Evolutionary conservation across 2,797 vertebrate genomes (phyloP).

Genomic region (Protonibea diacanthus): DNA sequence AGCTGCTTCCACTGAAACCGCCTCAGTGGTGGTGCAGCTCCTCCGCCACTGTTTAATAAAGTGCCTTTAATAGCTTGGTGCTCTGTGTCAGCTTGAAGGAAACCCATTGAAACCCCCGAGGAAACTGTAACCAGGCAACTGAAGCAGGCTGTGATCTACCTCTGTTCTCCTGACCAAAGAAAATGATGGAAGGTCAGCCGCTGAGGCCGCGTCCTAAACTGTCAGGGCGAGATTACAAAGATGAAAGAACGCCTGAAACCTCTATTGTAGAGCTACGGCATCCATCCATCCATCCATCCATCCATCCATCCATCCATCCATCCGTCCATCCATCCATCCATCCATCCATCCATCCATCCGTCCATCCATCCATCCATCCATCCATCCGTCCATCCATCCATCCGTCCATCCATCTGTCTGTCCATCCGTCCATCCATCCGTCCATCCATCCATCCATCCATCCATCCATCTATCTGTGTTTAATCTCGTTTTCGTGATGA

Average conservation of each 20-base stretch:
- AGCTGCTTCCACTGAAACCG: conserved; percentile 6
- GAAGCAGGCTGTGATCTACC: conserved; percentile 33
- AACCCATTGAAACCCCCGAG: conserved; percentile 54
- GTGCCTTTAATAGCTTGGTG: conserved; percentile 56
- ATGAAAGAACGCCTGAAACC: not conserved
- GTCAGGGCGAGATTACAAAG: conserved; percentile 10
- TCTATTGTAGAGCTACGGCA: not conserved
- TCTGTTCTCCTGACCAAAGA: conserved; percentile 48
- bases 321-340: conserved; percentile 17
- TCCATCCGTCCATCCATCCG: conserved; percentile 13
- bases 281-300: conserved; percentile 21
- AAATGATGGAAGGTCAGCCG: conserved; percentile 57
- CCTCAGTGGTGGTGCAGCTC: not conserved
- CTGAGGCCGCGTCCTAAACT: conserved; percentile 43
- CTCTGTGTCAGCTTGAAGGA: conserved; percentile 55
- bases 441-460: conserved; percentile 12
- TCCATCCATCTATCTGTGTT: not conserved
- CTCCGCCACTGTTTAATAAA: conserved; percentile 57
- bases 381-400: conserved; percentile 8
- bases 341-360: conserved; percentile 23
- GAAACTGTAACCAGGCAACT: conserved; percentile 77
- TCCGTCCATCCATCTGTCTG: not conserved
- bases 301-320: conserved; percentile 19
- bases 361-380: not conserved
- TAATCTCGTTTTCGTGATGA: not conserved